Percentiles rank a stretch among this genome's conserved stretches.
phyloP scores from a whole-genome alignment of 2,888 invertebrate genomes.

The Heliconius charithonia region DNA sequence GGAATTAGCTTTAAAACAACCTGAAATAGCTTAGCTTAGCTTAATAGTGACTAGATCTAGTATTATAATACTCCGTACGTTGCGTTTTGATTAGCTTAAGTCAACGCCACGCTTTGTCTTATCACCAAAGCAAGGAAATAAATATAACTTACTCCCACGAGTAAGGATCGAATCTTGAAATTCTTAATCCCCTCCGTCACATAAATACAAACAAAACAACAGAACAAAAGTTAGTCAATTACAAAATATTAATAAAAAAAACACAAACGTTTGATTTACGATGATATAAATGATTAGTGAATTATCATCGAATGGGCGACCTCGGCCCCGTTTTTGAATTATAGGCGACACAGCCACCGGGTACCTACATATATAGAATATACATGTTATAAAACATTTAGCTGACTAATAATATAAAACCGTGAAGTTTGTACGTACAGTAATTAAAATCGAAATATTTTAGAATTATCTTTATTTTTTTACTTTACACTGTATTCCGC shows the following conservation, averaged over 20 bases:
- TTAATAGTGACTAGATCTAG: too few relatives aligned
- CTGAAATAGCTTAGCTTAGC: too few relatives aligned
- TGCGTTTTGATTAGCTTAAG: too few relatives aligned
- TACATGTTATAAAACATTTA: neutral
- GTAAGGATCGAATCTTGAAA: too few relatives aligned
- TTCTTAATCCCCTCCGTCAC: too few relatives aligned
- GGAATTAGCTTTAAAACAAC: too few relatives aligned
- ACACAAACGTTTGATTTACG: constrained; percentile 36
- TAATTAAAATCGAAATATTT: neutral
- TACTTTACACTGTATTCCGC: too few relatives aligned
- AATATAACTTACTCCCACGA: too few relatives aligned
- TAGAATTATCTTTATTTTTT: neutral
- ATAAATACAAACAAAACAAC: neutral
- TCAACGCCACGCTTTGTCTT: too few relatives aligned
- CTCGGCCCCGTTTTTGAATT: constrained; percentile 45
- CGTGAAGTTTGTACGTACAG: neutral
- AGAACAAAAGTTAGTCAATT: neutral
- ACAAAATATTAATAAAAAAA: constrained; percentile 2
- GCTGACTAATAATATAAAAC: neutral
- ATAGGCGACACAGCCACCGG: constrained; percentile 30
- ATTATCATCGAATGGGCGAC: constrained; percentile 50
- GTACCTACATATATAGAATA: constrained; percentile 14
- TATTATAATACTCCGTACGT: too few relatives aligned
- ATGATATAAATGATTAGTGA: constrained; percentile 37
- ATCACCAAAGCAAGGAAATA: too few relatives aligned